Base-by-base conservation (phyloP, 1,140 invertebrate species). In the Drosophila mayri region DNA sequence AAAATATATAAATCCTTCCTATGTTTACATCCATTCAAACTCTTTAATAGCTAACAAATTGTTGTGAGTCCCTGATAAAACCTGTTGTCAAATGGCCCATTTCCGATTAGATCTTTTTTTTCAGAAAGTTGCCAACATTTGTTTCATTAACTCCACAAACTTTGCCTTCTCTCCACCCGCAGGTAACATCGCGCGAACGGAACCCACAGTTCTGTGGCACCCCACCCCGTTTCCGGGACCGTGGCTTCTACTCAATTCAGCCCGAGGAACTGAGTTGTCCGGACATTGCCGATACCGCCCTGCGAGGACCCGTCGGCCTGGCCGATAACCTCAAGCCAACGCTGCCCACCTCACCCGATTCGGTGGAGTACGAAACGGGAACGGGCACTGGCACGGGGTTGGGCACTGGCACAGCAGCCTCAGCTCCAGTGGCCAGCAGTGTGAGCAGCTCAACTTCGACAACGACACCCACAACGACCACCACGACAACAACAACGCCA, bases 131-230 rank as follows among this genome's bases (percentile, higher is more conserved):
- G 38, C 43, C n/a, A 28, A 57, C 58, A 41, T 25, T 62, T 44
- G 57, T 44, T 59, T 60, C 40, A 50, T 43, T 35, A 37, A 73
- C 40, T 43, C 20, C 8, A 35, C 62, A 30, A 46, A 70, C 50
- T 43, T 38, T 40, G 57, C 11, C 57, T 18, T 61, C 3, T 8
- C 12, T 9, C n/a, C 12, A 0, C 41, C 47, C 54, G 4, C 50
- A 92, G 91, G 91, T 92, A 5, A 98, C 97, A 3, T 97, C 97
- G 73, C 94, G 98, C 41, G 98, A 99, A 93, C 94, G 97, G 83
- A 98, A 97, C 93, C 97, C 97, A 14, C 97, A 98, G 92, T 98
- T 98, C 93, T 99, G 98, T 85, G 97, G 97, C 10, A 95, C 95
- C 76, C 98, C 98, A 4, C 93, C 95, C 1, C 93, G 95, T 64